Evolutionary conservation across 2,113 vertebrate species (phyloP), one percentile per base, ranked within the genome.

Genomic region (Elachura formosa): DNA sequence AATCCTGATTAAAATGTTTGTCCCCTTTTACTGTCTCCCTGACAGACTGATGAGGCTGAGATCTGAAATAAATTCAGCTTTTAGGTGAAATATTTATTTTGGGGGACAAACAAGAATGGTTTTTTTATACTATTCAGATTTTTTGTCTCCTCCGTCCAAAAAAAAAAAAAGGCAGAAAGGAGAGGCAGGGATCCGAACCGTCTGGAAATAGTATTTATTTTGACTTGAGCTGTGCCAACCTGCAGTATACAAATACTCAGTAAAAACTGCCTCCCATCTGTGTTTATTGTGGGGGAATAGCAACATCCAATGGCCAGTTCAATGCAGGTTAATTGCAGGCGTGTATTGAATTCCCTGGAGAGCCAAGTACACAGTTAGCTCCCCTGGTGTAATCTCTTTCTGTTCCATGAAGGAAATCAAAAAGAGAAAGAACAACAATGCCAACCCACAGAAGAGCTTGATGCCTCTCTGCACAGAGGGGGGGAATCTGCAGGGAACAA

Each of bases 171-270:
- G 11, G 23, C 24, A 93, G 59, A 67, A 82, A 75, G 78, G 59
- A 84, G 33, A 90, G 34, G 88, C 79, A 94, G 72, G 62, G 83
- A 93, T 93, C 54, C 2, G 36, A 89, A 87, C 79, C 7, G 89
- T 92, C 91, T 96, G 94, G 93, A 94, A 96, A 95, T 89, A 89
- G 84, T 87, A 86, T 96, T 97, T 95, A 95, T 96, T 97, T 96
- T 97, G 69, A 95, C 84, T 94, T 93, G 87, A 95, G 93, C 78
- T 92, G 78, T 93, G 96, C 96, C 95, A 96, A 96, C 90, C 92
- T 95, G 90, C 90, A 94, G 88, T 69, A 93, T 95, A 96, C 94
- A 93, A 95, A 96, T 94, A 75, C 88, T 90, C 94, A 61, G 83
- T 83, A 90, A 96, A 94, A 97, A 93, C 84, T 92, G 90, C 87